Conservation (phyloP, 2,113 vertebrate genomes). For the Edolisoma coerulescens region DNA sequence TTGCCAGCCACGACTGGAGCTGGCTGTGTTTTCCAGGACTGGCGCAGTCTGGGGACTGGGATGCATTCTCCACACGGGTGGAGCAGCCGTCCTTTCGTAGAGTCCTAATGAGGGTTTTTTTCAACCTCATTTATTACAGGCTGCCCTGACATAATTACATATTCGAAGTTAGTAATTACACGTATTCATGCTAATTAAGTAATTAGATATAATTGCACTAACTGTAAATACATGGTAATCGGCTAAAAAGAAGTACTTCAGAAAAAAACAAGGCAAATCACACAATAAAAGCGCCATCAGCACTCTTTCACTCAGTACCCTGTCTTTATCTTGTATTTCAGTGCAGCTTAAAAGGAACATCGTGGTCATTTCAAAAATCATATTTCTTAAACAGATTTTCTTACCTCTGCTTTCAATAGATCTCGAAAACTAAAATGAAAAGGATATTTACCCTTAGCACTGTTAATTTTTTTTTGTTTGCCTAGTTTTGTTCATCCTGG, state of each 20-base stretch:
- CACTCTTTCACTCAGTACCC: conserved; percentile 21
- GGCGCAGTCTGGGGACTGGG: not conserved
- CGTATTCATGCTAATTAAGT: conserved; percentile 73
- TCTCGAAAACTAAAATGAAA: not conserved
- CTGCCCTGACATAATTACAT: conserved; percentile 66
- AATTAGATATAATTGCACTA: conserved; percentile 73
- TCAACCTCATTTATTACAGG: conserved; percentile 53
- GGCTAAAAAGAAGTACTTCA: conserved; percentile 66
- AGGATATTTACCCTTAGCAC: not conserved
- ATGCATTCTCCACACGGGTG: conserved; percentile 10
- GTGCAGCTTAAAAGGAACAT: conserved; percentile 24
- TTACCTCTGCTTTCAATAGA: not conserved
- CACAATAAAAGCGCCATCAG: conserved; percentile 52
- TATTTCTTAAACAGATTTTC: not conserved
- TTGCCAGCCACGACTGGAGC: not conserved
- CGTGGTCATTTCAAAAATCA: conserved; percentile 9
- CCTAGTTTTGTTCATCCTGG: not conserved
- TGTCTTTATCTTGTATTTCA: conserved; percentile 26
- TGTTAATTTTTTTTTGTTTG: not conserved
- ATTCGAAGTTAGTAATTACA: conserved; percentile 69
- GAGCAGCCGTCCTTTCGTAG: conserved; percentile 29
- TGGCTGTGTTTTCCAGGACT: not conserved
- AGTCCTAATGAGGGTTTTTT: conserved; percentile 46
- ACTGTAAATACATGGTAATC: conserved; percentile 74
- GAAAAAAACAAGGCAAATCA: conserved; percentile 58